phyloP scores from a whole-genome alignment of 2,888 invertebrate species.

The Dendrolimus pini region DNA sequence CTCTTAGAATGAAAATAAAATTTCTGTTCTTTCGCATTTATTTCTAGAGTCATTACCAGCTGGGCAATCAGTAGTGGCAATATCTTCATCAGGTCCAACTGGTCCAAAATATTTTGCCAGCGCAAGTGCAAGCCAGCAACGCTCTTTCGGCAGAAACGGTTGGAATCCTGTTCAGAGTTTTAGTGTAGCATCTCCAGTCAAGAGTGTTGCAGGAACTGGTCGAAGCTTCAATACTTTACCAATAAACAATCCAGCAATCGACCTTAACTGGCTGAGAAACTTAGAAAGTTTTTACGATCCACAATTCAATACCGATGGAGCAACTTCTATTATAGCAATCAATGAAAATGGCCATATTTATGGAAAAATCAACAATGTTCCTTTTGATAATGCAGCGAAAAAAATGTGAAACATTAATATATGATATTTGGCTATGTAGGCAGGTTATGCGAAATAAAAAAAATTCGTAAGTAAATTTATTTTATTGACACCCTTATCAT shows the following conservation, averaged over 20 bases:
- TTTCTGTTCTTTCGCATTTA: no score
- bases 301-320: conserved; percentile 26
- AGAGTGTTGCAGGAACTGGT: conserved; percentile 30
- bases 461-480: conserved; percentile 8
- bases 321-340: conserved; percentile 31
- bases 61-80: conserved; percentile 41
- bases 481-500: conserved; percentile 17
- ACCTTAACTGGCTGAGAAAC: conserved; percentile 35
- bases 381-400: conserved; percentile 32
- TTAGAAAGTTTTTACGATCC: conserved; percentile 38
- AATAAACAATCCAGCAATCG: conserved; percentile 27
- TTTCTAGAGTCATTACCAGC: conserved; percentile 42
- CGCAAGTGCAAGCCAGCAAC: conserved; percentile 6
- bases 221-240: conserved; percentile 34
- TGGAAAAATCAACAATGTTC: conserved; percentile 37
- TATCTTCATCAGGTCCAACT: conserved; percentile 45
- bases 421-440: background rate
- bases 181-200: conserved; percentile 33
- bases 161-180: conserved; percentile 24
- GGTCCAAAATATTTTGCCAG: conserved; percentile 31
- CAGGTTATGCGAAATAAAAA: conserved; percentile 3
- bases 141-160: conserved; percentile 7
- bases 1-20: no score
- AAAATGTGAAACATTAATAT: conserved; percentile 4
- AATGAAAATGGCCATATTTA: conserved; percentile 48